Base-by-base conservation (phyloP, 2,888 invertebrate genomes). In the Enchytraeus crypticus region DNA sequence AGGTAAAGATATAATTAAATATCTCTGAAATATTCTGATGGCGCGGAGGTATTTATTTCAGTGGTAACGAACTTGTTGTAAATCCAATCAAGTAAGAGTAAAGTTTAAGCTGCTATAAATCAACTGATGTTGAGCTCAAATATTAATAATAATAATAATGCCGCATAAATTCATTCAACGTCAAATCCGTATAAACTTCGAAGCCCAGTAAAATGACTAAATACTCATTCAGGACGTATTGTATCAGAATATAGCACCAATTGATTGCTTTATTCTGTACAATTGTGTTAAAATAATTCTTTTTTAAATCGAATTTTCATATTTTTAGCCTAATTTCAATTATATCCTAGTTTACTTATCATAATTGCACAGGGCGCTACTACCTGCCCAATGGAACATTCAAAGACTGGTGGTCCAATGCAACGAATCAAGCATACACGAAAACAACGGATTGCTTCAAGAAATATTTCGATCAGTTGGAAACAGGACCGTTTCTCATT, bases 371-470 rank as follows among this genome's bases (percentile, higher is more conserved):
- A 60, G 54, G 54, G 27, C 60, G 56, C 21, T 51, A 57, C 34
- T 14, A 14, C 2, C 62, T 43, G 58, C 5, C 38, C 2, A 66
- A 72, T 46, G 72, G 73, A 0, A 64, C 64, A 1, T 66, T 65
- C 34, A 65, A 66, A 5, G 58, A 61, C 34, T 77, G 75, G 76
- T 77, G 75, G 73, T 68, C 71, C 0, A 68, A 70, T 51, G 23
- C 47, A 3, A 73, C 73, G 1, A 57, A 29, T 4, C 45, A 53
- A 2, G 60, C 61, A 2, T 77, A 72, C 62, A 45, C 21, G 3
- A 63, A 64, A 11, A 65, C 66, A 8, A 64, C 66, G 27, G 57
- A 69, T 14, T 77, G 77, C 60, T 70, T 74, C 34, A 64, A 64
- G 2, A 53, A 64, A 11, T 70, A 67, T 33, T 73, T 67, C 60